These are phyloP conservation scores for Lepas anatifera DNA, from an alignment of 2,888 invertebrate genomes.

Conservation along the genomic window DNA sequence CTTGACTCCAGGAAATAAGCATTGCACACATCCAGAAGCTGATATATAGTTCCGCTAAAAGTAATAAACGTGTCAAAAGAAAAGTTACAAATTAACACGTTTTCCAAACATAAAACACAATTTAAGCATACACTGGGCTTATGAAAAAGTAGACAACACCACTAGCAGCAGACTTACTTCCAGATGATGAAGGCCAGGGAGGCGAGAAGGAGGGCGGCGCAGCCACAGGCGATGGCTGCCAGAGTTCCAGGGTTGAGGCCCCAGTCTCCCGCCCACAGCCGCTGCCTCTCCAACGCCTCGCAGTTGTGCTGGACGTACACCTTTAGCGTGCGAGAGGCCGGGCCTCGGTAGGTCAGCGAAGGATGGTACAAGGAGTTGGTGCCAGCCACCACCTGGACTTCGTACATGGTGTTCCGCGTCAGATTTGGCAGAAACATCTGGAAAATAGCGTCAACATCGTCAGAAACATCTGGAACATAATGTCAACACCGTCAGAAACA, in stretches of 20 bases:
- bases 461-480: conserved; percentile 54
- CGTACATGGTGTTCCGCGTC: conserved; percentile 55
- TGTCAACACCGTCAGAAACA: no score
- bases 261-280: background rate
- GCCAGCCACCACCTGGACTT: conserved; percentile 55
- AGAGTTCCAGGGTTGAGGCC: conserved; percentile 57
- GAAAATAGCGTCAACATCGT: conserved; percentile 55
- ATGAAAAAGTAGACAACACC: no score
- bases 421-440: conserved; percentile 56
- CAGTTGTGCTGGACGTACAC: conserved; percentile 54
- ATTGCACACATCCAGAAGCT: no score
- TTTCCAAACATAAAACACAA: no score
- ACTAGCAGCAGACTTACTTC: conserved; percentile 47
- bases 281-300: conserved; percentile 37
- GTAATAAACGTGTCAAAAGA: no score
- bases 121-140: no score
- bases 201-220: conserved; percentile 53
- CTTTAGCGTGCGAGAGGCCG: conserved; percentile 48
- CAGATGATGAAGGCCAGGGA: conserved; percentile 56
- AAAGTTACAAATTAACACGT: no score
- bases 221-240: conserved; percentile 56
- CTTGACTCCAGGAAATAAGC: no score
- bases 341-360: conserved; percentile 37
- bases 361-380: conserved; percentile 47
- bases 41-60: no score